Percentiles rank a stretch among this genome's conserved stretches.
Conservation (phyloP, 2,888 invertebrate genomes). For the Drosophila acutilabella region DNA sequence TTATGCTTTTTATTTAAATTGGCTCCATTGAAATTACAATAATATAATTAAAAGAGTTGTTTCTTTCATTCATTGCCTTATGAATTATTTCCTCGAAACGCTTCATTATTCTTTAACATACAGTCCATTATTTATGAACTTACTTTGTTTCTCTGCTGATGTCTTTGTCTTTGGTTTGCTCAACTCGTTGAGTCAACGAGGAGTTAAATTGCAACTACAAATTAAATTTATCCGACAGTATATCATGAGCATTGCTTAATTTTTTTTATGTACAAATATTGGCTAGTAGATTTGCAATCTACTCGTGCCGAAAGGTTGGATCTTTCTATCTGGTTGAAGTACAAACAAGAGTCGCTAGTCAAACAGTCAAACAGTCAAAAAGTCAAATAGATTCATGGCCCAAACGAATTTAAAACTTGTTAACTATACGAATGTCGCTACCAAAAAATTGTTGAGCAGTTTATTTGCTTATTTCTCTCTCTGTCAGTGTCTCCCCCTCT, state of each 20-base stretch:
- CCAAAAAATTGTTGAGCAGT: conserved; percentile 29
- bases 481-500: too few species aligned
- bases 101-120: conserved; percentile 13
- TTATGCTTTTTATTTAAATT: neutral
- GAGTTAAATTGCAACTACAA: conserved; percentile 61
- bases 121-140: conserved; percentile 43
- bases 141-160: conserved; percentile 18
- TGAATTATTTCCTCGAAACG: conserved; percentile 41
- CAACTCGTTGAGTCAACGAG: conserved; percentile 6
- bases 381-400: conserved; percentile 66
- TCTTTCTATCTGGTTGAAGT: conserved; percentile 16
- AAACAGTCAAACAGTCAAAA: conserved; percentile 33
- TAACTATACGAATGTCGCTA: conserved; percentile 39
- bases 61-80: neutral
- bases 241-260: conserved; percentile 42
- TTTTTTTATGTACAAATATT: conserved; percentile 48
- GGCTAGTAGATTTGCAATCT: conserved; percentile 28
- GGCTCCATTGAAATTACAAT: neutral
- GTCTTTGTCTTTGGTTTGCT: conserved; percentile 7
- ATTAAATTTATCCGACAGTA: conserved; percentile 46
- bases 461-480: conserved; percentile 46
- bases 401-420: conserved; percentile 64
- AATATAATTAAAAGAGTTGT: neutral
- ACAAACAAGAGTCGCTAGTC: conserved; percentile 55
- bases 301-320: conserved; percentile 1